Conservation (phyloP, 2,888 invertebrate species). For the Lymantria dispar region DNA sequence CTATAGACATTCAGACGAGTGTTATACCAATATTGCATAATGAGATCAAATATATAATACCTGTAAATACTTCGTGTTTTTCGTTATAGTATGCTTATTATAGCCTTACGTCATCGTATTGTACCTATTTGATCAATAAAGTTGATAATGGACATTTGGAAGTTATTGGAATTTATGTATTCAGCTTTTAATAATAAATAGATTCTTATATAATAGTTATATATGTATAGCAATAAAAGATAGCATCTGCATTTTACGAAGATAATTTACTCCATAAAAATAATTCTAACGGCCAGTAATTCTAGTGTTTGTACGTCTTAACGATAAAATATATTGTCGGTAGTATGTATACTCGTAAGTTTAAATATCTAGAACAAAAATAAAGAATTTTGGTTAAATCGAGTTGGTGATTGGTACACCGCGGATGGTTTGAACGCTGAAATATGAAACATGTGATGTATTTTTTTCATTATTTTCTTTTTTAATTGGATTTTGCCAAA, state of each 20-base stretch:
- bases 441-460: too few relatives aligned
- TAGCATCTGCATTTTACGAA: not conserved
- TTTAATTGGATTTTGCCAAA: too few relatives aligned
- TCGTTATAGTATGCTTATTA: not conserved
- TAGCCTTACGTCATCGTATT: not conserved
- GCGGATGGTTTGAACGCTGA: too few relatives aligned
- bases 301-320: too few relatives aligned
- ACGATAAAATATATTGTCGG: too few relatives aligned
- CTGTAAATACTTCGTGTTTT: slow-evolving; percentile 1
- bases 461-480: too few relatives aligned
- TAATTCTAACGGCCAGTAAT: too few relatives aligned
- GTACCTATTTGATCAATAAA: not conserved
- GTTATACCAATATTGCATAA: slow-evolving; percentile 27
- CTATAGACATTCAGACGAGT: slow-evolving; percentile 17
- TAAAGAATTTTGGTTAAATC: too few relatives aligned
- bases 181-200: not conserved
- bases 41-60: slow-evolving; percentile 1
- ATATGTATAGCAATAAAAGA: not conserved
- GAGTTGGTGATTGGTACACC: too few relatives aligned
- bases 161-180: not conserved
- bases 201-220: not conserved
- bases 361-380: too few relatives aligned
- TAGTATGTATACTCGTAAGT: too few relatives aligned
- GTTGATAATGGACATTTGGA: not conserved
- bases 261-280: too few relatives aligned